These are phyloP conservation scores for Tangara arthus DNA, from an alignment of 2,797 vertebrate species.

Conservation along the genomic window DNA sequence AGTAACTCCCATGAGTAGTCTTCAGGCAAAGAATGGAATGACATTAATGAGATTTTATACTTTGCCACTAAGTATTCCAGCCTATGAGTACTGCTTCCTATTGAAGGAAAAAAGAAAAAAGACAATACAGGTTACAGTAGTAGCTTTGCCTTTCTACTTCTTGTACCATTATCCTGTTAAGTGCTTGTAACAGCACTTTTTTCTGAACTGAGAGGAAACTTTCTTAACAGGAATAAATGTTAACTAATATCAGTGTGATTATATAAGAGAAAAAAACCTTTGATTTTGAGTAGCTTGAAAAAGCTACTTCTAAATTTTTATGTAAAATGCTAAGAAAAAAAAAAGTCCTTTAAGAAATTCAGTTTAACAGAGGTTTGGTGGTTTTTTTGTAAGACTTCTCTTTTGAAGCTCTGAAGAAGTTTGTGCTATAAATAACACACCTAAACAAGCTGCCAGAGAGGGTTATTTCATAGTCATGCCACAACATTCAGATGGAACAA, in stretches of 20 bases:
- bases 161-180: neutral
- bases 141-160: neutral
- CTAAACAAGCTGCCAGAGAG: neutral
- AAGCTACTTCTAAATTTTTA: neutral
- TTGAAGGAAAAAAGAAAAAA: neutral
- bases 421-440: neutral
- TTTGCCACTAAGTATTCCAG: neutral
- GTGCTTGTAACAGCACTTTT: neutral
- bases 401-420: neutral
- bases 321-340: neutral
- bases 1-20: neutral
- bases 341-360: neutral
- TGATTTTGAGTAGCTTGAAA: neutral
- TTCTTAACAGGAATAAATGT: neutral
- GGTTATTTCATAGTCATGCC: neutral
- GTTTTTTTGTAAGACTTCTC: neutral
- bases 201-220: neutral
- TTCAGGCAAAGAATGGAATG: neutral
- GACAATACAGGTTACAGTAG: neutral
- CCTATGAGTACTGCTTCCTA: neutral
- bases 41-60: neutral
- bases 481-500: neutral
- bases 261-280: rapidly evolving
- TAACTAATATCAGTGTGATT: neutral
- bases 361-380: neutral